Base-by-base conservation (phyloP, 1,140 invertebrate genomes). In the Euwallacea similis region DNA sequence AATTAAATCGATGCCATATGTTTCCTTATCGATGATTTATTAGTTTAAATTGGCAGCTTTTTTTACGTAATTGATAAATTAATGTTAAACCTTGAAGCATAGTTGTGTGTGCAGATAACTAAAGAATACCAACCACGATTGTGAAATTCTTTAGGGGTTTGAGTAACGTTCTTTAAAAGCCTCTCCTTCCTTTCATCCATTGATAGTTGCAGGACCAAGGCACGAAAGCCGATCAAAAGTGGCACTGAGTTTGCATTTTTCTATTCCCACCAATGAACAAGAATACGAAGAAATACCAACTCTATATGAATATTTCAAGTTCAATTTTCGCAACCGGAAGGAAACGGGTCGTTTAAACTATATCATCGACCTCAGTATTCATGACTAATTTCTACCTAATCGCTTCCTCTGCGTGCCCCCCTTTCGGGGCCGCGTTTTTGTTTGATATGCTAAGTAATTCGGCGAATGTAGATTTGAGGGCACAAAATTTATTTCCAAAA, bases 281-380 rank as follows among this genome's bases (percentile, higher is more conserved):
- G 1, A 33, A 33, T 33, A 33, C 4, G 21, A 33, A 33, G 21
- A 33, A 33, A 33, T 4, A 4, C 4, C 21, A 33, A 33, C 21
- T 33, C 21, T 33, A 53, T 53, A 7, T 53, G 15, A 9, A 53
- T 9, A 41, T 58, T 33, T 58, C 10, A 10, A 15, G 21, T 58
- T 58, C 55, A 50, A 58, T 58, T 58, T 58, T 13, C 55, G 13
- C 10, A 58, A 58, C 55, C 55, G 55, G 55, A 58, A 58, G 55
- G 55, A 58, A 58, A 58, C 16, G 10, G 0, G 21, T 53, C 4
- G 55, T 58, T 15, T 58, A 58, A 58, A 58, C 13, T 50, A 50
- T 58, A 58, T 58, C 55, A 10, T 33, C 55, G 55, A 58, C 55
- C 55, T 58, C 55, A 58, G 13, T 7, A 58, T 58, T n/a, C 21